Evolutionary conservation across 2,113 vertebrate species (phyloP).

Genomic region (Elephas maximus): DNA sequence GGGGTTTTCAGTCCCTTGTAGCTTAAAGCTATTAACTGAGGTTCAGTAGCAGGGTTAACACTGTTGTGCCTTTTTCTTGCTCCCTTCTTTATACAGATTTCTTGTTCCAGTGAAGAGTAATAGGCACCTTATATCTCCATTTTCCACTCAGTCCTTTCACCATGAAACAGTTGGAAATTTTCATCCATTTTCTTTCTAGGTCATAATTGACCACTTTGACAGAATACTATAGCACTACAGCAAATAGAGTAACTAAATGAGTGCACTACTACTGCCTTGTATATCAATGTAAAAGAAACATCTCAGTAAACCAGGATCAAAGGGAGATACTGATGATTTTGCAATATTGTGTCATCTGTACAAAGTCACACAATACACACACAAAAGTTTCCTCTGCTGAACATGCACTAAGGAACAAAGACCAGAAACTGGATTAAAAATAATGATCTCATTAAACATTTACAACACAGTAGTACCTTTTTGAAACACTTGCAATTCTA

Average conservation of each 20-base stretch:
- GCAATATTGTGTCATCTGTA: not conserved
- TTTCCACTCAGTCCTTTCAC: not conserved
- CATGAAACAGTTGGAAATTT: not conserved
- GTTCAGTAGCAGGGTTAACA: not conserved
- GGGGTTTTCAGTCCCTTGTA: not conserved
- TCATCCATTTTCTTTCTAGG: not conserved
- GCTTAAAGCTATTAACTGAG: not conserved
- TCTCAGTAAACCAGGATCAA: slow-evolving; percentile 34
- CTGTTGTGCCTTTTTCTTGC: not conserved
- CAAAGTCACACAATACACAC: not conserved
- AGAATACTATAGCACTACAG: not conserved
- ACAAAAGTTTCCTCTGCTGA: slow-evolving; percentile 56
- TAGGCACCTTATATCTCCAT: not conserved
- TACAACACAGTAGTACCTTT: slow-evolving; percentile 49
- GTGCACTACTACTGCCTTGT: not conserved
- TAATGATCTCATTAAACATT: slow-evolving; percentile 70
- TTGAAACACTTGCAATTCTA: slow-evolving; percentile 52
- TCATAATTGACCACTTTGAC: not conserved
- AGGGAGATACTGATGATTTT: slow-evolving; percentile 30
- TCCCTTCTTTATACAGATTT: not conserved
- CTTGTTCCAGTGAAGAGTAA: not conserved
- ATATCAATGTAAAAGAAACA: slow-evolving; percentile 32
- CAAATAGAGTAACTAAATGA: slow-evolving; percentile 3
- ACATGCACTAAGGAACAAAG: slow-evolving; percentile 41
- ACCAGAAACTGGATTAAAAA: slow-evolving; percentile 55